Evolutionary conservation across 2,797 vertebrate genomes (phyloP).

Genomic region (Toxotes lorentzi): DNA sequence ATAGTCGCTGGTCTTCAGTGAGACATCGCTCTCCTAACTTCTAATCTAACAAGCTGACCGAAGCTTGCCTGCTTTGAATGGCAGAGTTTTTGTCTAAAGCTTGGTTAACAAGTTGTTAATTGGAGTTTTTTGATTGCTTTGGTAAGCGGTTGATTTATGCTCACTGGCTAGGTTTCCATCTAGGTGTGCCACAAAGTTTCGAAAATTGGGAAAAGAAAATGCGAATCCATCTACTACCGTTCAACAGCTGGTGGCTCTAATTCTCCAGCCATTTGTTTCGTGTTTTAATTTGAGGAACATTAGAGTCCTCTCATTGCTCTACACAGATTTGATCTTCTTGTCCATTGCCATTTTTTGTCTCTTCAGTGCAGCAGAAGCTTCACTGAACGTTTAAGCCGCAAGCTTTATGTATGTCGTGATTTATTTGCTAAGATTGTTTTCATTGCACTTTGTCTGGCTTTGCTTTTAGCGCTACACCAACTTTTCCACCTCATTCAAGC

Average conservation of each 20-base stretch:
- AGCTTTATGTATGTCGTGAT: not conserved
- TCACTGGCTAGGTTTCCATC: not conserved
- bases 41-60: not conserved
- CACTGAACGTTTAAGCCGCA: not conserved
- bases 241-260: not conserved
- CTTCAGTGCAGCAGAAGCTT: not conserved
- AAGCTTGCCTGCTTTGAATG: not conserved
- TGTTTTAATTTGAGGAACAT: not conserved
- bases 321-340: not conserved
- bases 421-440: not conserved
- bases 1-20: not conserved
- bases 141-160: conserved; percentile 7
- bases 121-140: conserved; percentile 12
- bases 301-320: not conserved
- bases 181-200: not conserved
- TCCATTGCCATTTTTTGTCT: not conserved
- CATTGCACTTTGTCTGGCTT: not conserved
- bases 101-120: conserved; percentile 7
- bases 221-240: not conserved
- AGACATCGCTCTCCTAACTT: not conserved
- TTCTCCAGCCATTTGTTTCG: not conserved
- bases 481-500: not conserved
- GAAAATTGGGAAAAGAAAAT: not conserved
- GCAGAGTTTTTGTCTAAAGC: not conserved
- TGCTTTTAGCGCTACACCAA: not conserved